Base-by-base conservation (phyloP, 2,888 invertebrate species). In the Pseudanteris insignis region DNA sequence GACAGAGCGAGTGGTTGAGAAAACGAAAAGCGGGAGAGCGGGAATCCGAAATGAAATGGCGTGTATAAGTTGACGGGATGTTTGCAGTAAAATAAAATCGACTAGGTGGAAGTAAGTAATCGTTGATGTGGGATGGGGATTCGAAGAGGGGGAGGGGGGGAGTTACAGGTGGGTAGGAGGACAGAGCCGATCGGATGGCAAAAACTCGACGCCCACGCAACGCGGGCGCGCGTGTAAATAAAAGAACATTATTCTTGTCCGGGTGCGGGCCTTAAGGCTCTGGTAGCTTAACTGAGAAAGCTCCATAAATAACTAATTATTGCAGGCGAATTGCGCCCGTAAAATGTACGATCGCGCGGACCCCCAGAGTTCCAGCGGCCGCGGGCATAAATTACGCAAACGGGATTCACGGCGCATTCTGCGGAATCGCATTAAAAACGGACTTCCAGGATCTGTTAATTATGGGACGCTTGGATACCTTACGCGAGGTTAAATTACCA, bases 301-400 rank as follows among this genome's bases (percentile, higher is more conserved):
- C 65, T 59, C 58, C 69, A 67, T 69, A 69, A 69, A 69, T 68
- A 68, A 70, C 67, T 66, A 70, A 70, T 70, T 67, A 67, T 68
- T 67, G 67, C 65, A 57, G 66, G 61, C 59, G 67, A 68, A 70
- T 67, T 67, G 68, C 68, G 64, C 59, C 51, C 63, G 65, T 66
- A 65, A 65, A 63, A 50, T 40, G 63, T 40, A 44, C 57, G 54
- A 65, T 60, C 60, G 40, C 47, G 63, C 40, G 54, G 65, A 65
- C 65, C 65, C 63, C 65, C 65, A 54, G 65, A 65, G 60, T 57
- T 57, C 62, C 36, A 53, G 50, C 41, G 55, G 44, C 54, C 59
- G 54, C 47, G 38, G 29, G 55, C 37, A 65, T 65, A 62, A 62
- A 65, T 65, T 51, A 65, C 55, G 24, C 28, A 65, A 50, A 61